These are phyloP conservation scores for Nephrotoma appendiculata DNA, from an alignment of 2,888 invertebrate species.

Conservation along the genomic window DNA sequence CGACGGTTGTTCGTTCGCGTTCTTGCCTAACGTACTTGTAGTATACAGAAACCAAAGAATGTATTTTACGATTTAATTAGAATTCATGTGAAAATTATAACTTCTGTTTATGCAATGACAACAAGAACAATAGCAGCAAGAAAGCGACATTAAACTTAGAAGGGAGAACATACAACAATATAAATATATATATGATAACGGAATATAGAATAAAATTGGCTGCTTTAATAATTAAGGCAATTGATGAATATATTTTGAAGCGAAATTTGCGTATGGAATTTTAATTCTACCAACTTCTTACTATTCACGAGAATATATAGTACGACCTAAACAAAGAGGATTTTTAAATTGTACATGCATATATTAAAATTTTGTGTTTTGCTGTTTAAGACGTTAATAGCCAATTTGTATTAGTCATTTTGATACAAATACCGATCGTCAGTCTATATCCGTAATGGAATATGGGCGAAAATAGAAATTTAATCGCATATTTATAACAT, in stretches of 20 bases:
- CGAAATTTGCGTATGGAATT: background rate
- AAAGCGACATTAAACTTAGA: background rate
- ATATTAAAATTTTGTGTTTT: no score
- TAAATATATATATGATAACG: background rate
- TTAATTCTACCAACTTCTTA: background rate
- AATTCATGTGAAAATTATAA: background rate
- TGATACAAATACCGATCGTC: no score
- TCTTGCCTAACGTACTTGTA: background rate
- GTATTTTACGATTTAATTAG: background rate
- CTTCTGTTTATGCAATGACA: background rate
- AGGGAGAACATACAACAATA: background rate
- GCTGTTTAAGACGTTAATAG: no score
- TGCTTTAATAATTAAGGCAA: background rate
- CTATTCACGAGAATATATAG: background rate
- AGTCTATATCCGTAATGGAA: no score
- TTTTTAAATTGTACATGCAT: no score
- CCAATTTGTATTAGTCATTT: no score
- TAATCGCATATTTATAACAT: background rate
- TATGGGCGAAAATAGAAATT: no score
- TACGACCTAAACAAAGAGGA: background rate
- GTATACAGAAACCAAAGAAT: background rate
- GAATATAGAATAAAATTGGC: background rate
- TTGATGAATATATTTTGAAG: background rate
- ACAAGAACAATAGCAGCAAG: background rate
- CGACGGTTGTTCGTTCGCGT: background rate